Evolutionary conservation across 1,140 invertebrate species (phyloP), one percentile per base, ranked within the genome.

Genomic region (Drosophila baimaii): DNA sequence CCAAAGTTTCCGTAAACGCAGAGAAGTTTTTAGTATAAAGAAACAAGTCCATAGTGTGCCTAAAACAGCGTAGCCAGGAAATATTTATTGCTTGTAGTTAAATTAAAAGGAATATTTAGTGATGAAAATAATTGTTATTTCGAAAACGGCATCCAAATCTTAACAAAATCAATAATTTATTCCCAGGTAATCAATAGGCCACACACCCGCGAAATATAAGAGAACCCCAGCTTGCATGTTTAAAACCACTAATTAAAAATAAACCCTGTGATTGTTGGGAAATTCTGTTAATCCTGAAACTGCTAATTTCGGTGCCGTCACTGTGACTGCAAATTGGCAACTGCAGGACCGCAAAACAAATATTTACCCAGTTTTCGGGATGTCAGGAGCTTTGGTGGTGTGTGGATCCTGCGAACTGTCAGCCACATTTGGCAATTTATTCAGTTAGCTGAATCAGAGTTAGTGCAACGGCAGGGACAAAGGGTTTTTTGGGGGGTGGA

Each of bases 371-470:
- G 39, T 68, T 52, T 56, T 55, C 21, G 37, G 21, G 41, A 65
- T 44, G 19, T 51, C 21, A 31, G 19, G 6, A 15, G n/a, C n/a
- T n/a, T n/a, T n/a, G 27, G 27, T 19, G 37, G 43, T 10, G 6
- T 17, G 25, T 21, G 23, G 17, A 44, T 35, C 51, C 29, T 21
- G 49, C 29, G 13, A 68, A 57, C 47, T 71, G 70, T 82, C 76
- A 71, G 64, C 39, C 39, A 56, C 66, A 72, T 66, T 76, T 71
- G 66, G 66, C 58, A 75, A 77, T 77, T 79, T 84, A 84, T 84
- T 84, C 79, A 70, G 73, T 84, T 77, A 66, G 55, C 63, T 63
- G 39, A 77, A 76, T 77, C 55, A 61, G 71, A 73, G 59, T 57
- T 56, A 56, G 49, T 49, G 44, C 49, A 41, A 25, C 52, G 35